These are phyloP conservation scores for Diorhabda elongata DNA, from an alignment of 1,140 invertebrate species.

Conservation along the genomic window DNA sequence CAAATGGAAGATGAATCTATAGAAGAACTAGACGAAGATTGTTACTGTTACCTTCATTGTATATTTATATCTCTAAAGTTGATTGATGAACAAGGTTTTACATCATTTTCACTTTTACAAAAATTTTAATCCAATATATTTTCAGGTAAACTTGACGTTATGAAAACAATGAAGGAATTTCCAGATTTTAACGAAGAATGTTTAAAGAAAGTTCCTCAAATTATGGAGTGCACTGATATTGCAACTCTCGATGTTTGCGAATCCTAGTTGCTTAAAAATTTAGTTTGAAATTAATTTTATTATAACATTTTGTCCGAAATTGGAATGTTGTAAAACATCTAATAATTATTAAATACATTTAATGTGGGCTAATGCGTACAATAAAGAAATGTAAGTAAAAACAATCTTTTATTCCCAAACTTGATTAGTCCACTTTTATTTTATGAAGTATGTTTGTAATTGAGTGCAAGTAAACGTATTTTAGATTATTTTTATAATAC, in stretches of 20 bases:
- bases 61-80: not conserved
- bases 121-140: not conserved
- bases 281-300: too few species aligned
- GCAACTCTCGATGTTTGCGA: constrained; percentile 4
- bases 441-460: too few species aligned
- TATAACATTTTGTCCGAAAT: too few species aligned
- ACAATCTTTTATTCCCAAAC: too few species aligned
- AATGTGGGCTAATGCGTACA: too few species aligned
- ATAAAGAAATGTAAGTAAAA: too few species aligned
- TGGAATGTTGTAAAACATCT: too few species aligned
- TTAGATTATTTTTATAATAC: too few species aligned
- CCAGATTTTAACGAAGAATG: not conserved
- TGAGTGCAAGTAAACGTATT: too few species aligned
- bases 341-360: too few species aligned
- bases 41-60: not conserved
- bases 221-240: constrained; percentile 5
- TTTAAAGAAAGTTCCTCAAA: not conserved
- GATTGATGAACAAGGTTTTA: not conserved
- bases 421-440: too few species aligned
- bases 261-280: too few species aligned
- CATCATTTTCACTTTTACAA: not conserved
- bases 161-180: not conserved
- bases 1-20: constrained; percentile 1
- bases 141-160: not conserved
- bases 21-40: not conserved